phyloP scores from a whole-genome alignment of 2,113 vertebrate species.

The Herpetotheres cachinnans region DNA sequence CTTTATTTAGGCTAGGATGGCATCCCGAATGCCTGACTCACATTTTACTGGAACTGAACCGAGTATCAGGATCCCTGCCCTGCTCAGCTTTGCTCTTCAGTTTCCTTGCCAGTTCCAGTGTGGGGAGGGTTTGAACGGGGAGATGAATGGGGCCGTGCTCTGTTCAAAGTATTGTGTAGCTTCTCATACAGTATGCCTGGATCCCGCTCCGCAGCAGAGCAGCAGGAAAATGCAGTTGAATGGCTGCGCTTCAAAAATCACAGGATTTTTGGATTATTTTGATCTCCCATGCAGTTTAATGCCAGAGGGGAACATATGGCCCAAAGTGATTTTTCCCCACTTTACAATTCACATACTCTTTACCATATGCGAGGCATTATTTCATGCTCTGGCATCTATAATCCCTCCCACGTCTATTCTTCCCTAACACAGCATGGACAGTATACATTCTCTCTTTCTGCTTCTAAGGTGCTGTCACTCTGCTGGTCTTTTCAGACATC shows the following conservation, averaged over 20 bases:
- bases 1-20: background rate
- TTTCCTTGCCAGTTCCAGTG: background rate
- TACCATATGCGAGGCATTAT: background rate
- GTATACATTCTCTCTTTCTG: background rate
- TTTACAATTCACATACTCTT: background rate
- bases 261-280: conserved; percentile 41
- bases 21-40: background rate
- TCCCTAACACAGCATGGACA: background rate
- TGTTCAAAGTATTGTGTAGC: background rate
- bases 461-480: background rate
- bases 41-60: background rate
- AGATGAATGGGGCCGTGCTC: background rate
- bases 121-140: background rate
- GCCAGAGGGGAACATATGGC: conserved; percentile 10
- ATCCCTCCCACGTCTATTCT: background rate
- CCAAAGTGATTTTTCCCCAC: background rate
- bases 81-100: background rate
- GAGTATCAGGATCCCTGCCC: background rate
- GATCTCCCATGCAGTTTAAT: background rate
- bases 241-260: background rate
- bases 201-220: background rate
- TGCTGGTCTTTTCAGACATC: background rate
- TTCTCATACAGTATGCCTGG: background rate
- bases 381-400: background rate
- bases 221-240: background rate